These are phyloP conservation scores for Hyles lineata DNA, from an alignment of 2,888 invertebrate species.

Conservation along the genomic window DNA sequence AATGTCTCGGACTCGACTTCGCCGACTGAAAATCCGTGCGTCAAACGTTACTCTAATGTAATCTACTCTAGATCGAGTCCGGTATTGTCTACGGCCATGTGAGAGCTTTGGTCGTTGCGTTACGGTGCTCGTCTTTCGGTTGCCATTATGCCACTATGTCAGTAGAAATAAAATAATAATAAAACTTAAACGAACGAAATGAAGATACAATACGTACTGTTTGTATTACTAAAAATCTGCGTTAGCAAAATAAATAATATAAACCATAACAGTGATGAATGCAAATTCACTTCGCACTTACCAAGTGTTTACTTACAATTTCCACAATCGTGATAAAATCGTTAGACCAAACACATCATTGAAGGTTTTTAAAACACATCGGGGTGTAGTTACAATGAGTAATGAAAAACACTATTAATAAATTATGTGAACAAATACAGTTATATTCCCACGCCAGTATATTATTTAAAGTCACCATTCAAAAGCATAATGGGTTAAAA, in stretches of 20 bases:
- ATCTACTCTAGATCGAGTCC: slow-evolving; percentile 31
- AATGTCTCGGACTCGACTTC: slow-evolving; percentile 12
- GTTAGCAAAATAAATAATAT: slow-evolving; percentile 6
- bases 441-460: slow-evolving; percentile 32
- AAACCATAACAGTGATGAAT: slow-evolving; percentile 17
- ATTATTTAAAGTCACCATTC: slow-evolving; percentile 23
- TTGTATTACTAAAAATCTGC: slow-evolving; percentile 12
- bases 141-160: slow-evolving; percentile 81
- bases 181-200: slow-evolving; percentile 49
- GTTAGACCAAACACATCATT: slow-evolving; percentile 27
- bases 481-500: slow-evolving; percentile 2
- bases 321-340: slow-evolving; percentile 5
- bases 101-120: slow-evolving; percentile 53
- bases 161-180: slow-evolving; percentile 38
- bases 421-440: slow-evolving; percentile 29
- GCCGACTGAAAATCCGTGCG: slow-evolving; percentile 15
- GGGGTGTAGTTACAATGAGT: slow-evolving; percentile 31
- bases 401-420: slow-evolving; percentile 26
- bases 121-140: slow-evolving; percentile 58
- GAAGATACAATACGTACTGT: slow-evolving; percentile 45
- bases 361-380: slow-evolving; percentile 14
- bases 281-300: slow-evolving; percentile 27
- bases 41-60: slow-evolving; percentile 4
- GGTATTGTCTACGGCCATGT: slow-evolving; percentile 47
- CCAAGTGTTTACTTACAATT: slow-evolving; percentile 14